Conservation (phyloP, 37 sponge, comb jelly and placozoan genomes). For the Ephydatia muelleri region DNA sequence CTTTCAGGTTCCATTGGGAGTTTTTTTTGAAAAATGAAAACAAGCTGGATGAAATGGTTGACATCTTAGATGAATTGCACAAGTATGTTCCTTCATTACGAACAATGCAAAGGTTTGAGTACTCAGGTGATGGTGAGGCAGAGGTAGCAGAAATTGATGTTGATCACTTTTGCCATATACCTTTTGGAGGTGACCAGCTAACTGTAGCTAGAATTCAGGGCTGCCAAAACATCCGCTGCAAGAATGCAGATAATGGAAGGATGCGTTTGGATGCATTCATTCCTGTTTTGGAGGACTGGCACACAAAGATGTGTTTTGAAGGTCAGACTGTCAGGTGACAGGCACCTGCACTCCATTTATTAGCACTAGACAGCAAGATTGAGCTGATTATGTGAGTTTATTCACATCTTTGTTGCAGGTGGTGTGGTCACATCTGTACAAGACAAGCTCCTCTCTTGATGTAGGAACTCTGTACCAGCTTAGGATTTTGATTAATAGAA, state of each 20-base stretch:
- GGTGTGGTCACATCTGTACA: too few species aligned
- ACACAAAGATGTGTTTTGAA: not conserved
- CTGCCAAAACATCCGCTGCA: conserved; percentile 9
- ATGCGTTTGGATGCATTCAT: not conserved
- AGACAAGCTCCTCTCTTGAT: not conserved
- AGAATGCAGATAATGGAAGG: not conserved
- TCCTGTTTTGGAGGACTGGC: conserved; percentile 6
- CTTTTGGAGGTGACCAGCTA: conserved; percentile 5
- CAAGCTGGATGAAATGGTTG: not conserved
- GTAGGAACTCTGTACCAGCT: conserved; percentile 14
- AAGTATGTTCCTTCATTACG: conserved; percentile 5
- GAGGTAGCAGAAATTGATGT: not conserved
- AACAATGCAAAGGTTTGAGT: not conserved
- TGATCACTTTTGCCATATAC: not conserved
- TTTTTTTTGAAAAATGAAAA: conserved; percentile 3
- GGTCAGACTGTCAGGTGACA: too few species aligned
- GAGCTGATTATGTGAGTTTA: too few species aligned
- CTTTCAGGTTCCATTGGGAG: conserved; percentile 14
- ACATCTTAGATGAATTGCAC: not conserved
- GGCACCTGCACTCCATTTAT: too few species aligned
- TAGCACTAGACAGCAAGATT: too few species aligned
- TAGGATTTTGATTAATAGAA: conserved; percentile 11
- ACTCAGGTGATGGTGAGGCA: not conserved
- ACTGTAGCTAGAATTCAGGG: not conserved
- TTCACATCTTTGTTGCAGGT: too few species aligned